phyloP scores from a whole-genome alignment of 1,140 invertebrate genomes.

The Hyphantria cunea region DNA sequence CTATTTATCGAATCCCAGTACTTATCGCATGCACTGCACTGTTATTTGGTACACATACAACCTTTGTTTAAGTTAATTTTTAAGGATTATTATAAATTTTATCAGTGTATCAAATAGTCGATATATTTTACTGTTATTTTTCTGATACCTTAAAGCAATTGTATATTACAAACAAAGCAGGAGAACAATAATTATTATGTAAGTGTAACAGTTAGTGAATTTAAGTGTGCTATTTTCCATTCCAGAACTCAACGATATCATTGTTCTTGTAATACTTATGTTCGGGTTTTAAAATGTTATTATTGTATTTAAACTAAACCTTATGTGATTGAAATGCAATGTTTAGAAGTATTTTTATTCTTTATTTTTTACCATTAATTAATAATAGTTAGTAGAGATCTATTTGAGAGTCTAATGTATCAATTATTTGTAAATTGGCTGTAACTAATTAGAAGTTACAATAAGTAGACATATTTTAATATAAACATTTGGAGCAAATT shows the following conservation, averaged over 20 bases:
- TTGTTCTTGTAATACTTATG: conserved; percentile 80
- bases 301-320: conserved; percentile 80
- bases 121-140: conserved; percentile 81
- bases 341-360: conserved; percentile 82
- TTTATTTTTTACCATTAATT: conserved; percentile 80
- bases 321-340: conserved; percentile 82
- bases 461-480: conserved; percentile 81
- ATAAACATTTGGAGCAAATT: conserved; percentile 81
- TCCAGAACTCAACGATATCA: conserved; percentile 81
- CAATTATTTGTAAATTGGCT: conserved; percentile 82
- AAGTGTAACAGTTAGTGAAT: conserved; percentile 81
- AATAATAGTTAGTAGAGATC: conserved; percentile 81
- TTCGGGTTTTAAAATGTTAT: conserved; percentile 81
- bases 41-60: conserved; percentile 77
- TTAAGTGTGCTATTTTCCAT: conserved; percentile 82
- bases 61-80: conserved; percentile 71
- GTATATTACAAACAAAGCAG: conserved; percentile 80
- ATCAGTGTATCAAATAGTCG: conserved; percentile 72
- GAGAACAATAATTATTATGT: conserved; percentile 82
- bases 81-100: conserved; percentile 71
- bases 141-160: conserved; percentile 79
- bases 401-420: conserved; percentile 82
- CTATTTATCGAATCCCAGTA: conserved; percentile 70
- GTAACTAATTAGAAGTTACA: conserved; percentile 81
- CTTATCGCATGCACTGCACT: conserved; percentile 76